These are phyloP conservation scores for Synanthedon andrenaeformis DNA, from an alignment of 2,888 invertebrate genomes.

Conservation along the genomic window DNA sequence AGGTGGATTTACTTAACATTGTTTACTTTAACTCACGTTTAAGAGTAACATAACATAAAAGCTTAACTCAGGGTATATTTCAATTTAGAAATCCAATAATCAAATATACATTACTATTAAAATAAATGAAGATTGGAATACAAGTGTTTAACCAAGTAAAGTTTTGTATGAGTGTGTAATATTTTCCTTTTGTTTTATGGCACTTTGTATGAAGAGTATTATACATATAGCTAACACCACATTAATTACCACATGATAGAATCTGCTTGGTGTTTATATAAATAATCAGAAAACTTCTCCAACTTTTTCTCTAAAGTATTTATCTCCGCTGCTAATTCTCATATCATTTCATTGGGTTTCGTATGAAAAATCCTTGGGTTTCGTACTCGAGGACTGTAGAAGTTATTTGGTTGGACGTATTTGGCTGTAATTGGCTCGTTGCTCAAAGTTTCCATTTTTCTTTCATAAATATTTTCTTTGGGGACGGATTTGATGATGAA, in stretches of 20 bases:
- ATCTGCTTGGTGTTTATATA: constrained; percentile 68
- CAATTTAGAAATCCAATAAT: too few species aligned
- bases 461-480: constrained; percentile 54
- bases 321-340: constrained; percentile 69
- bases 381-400: constrained; percentile 57
- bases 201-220: too few species aligned
- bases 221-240: too few species aligned
- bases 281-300: constrained; percentile 61
- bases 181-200: too few species aligned
- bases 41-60: too few species aligned
- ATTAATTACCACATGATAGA: constrained; percentile 71
- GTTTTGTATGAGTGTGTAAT: too few species aligned
- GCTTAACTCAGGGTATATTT: too few species aligned
- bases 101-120: too few species aligned
- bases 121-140: too few species aligned
- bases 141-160: too few species aligned
- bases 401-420: constrained; percentile 61
- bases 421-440: constrained; percentile 57
- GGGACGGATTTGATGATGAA: constrained; percentile 44
- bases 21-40: too few species aligned
- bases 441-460: constrained; percentile 31
- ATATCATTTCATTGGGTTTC: constrained; percentile 64
- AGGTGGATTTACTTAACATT: too few species aligned
- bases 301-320: constrained; percentile 64
- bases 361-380: constrained; percentile 57